Evolutionary conservation across 2,888 invertebrate species (phyloP).

Genomic region (Pimpla rufipes): DNA sequence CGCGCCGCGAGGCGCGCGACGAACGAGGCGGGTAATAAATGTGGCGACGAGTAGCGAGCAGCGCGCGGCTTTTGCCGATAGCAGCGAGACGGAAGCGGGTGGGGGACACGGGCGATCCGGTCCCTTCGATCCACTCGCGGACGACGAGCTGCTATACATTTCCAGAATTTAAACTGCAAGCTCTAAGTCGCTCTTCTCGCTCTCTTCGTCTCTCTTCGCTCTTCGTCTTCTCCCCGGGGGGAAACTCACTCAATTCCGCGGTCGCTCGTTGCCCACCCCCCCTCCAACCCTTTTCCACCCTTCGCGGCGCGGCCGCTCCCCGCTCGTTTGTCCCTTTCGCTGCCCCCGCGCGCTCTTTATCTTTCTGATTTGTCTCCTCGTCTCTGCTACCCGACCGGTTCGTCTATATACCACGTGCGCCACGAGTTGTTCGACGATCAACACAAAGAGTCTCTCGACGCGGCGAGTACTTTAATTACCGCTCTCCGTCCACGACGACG

Average conservation of each 20-base stretch:
- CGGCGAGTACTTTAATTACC: slow-evolving; percentile 12
- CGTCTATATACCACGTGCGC: not conserved
- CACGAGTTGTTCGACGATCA: not conserved
- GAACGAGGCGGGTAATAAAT: slow-evolving; percentile 41
- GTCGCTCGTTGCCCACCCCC: slow-evolving; percentile 18
- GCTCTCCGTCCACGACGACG: not conserved
- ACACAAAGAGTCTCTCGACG: not conserved
- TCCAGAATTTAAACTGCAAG: slow-evolving; percentile 9
- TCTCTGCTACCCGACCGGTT: not conserved
- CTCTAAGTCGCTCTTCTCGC: slow-evolving; percentile 2
- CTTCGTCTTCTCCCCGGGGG: not conserved
- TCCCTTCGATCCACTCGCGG: not conserved
- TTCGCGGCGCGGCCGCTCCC: no score
- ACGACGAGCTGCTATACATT: slow-evolving; percentile 4
- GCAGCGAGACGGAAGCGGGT: not conserved
- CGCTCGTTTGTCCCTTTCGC: slow-evolving; percentile 10
- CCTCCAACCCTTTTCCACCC: not conserved
- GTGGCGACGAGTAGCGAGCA: slow-evolving; percentile 2
- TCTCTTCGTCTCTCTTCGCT: no score
- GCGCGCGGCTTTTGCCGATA: slow-evolving; percentile 16
- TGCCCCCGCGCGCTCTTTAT: not conserved
- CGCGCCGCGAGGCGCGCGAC: no score
- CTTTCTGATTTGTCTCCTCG: slow-evolving; percentile 15
- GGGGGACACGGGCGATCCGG: not conserved
- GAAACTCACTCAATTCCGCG: slow-evolving; percentile 12